Evolutionary conservation across 2,888 invertebrate genomes (phyloP).

Genomic region (Watsonalla binaria): DNA sequence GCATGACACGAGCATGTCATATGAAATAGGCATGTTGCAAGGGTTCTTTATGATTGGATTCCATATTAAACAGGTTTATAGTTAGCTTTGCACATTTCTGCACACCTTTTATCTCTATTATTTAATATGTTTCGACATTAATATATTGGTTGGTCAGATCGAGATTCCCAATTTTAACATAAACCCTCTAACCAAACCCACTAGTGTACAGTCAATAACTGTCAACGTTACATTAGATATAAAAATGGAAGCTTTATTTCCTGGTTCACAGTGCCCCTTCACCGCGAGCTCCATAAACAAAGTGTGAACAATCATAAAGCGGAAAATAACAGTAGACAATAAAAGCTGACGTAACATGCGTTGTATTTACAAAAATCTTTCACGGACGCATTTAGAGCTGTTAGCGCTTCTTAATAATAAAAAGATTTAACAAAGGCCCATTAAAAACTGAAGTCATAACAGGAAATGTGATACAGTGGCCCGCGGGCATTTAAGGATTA

Average conservation of each 20-base stretch:
- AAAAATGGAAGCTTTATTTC: background rate
- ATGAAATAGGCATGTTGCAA: slow-evolving; percentile 24
- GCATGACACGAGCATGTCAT: slow-evolving; percentile 61
- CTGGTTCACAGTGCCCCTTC: background rate
- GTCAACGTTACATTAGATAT: background rate
- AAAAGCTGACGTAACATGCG: slow-evolving; percentile 41
- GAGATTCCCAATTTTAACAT: background rate
- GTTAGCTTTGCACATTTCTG: background rate
- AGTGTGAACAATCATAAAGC: slow-evolving; percentile 42
- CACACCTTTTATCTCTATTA: background rate
- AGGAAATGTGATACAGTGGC: slow-evolving; percentile 73
- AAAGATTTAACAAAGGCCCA: slow-evolving; percentile 63
- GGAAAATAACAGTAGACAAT: slow-evolving; percentile 45
- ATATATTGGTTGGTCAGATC: no score
- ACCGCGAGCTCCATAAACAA: slow-evolving; percentile 35
- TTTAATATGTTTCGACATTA: no score
- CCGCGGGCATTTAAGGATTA: slow-evolving; percentile 51
- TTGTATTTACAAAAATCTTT: slow-evolving; percentile 43
- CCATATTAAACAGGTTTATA: background rate
- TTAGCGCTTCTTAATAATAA: slow-evolving; percentile 64
- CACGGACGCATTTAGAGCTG: slow-evolving; percentile 53
- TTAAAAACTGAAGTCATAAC: slow-evolving; percentile 77
- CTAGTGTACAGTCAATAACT: background rate
- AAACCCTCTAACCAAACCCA: background rate
- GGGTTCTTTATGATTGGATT: background rate